phyloP scores from a whole-genome alignment of 2,888 invertebrate genomes.

The Cyaniris semiargus region DNA sequence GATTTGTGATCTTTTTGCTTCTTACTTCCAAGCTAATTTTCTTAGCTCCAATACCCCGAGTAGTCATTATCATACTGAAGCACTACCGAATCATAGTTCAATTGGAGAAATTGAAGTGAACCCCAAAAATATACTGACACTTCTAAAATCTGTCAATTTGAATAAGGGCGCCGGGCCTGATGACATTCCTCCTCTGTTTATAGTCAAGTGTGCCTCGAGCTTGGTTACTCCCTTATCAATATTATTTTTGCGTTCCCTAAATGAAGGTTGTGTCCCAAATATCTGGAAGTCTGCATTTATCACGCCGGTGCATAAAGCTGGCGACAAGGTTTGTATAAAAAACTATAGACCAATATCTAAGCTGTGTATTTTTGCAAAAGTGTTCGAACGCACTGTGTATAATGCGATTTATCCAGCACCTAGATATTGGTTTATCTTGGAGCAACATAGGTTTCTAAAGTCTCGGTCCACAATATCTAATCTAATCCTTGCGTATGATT shows the following conservation, averaged over 20 bases:
- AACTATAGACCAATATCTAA: slow-evolving; percentile 19
- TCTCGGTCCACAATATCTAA: too few relatives aligned
- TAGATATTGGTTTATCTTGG: too few relatives aligned
- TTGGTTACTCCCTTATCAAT: not conserved
- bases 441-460: too few relatives aligned
- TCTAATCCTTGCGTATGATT: too few relatives aligned
- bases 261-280: not conserved
- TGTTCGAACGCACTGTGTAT: not conserved
- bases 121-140: too few relatives aligned
- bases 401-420: too few relatives aligned
- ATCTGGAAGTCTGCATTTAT: slow-evolving; percentile 26
- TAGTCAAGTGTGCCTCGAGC: not conserved
- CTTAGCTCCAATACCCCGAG: too few relatives aligned
- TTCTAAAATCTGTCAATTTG: not conserved
- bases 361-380: not conserved
- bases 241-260: not conserved
- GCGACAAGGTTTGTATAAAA: not conserved
- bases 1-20: not conserved
- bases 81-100: too few relatives aligned
- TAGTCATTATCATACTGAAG: too few relatives aligned
- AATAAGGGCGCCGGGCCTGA: slow-evolving; percentile 17
- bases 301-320: slow-evolving; percentile 17
- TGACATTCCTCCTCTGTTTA: not conserved
- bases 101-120: not conserved
- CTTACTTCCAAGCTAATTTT: slow-evolving; percentile 2